Base-by-base conservation (phyloP, 2,888 invertebrate species). In the Taenaris catops region DNA sequence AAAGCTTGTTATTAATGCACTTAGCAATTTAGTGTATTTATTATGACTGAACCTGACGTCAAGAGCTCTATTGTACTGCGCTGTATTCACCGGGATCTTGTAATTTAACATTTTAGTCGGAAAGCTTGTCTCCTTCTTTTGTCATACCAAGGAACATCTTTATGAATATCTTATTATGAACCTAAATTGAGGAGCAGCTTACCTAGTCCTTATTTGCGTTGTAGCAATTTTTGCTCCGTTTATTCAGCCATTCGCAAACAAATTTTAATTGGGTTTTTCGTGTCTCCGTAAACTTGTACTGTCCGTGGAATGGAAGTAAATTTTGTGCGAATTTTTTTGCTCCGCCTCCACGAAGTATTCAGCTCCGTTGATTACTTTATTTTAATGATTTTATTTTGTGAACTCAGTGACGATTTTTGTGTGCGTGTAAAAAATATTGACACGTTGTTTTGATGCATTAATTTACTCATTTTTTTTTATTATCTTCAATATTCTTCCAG, bases 151-250 rank as follows among this genome's bases (percentile, higher is more conserved):
- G 60, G 59, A 69, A 76, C 68, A 68, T 79, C 73, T 79, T 75
- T 74, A 78, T 79, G 69, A 81, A 80, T 79, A 78, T 74, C 73
- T 79, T 79, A 81, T 79, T 73, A 80, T 63, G 62, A 64, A 63
- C 61, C 71, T 67, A 73, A 81, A 81, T 76, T 79, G 66, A 70
- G 73, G 57, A 72, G 70, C 55, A 72, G 72, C 71, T 79, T 74
- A 72, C 70, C 73, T 69, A 70, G 67, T 71, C 62, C 57, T 70
- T 80, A 73, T 81, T 81, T 80, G 70, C 71, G 58, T 63, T 65
- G 60, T 60, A 60, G 61, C 54, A 66, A 70, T 74, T 76, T 76
- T 75, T 79, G 54, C 62, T 60, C 55, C 61, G 71, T 78, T 78
- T 75, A 71, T 64, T 65, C 69, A 72, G 67, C 63, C 67, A 70